phyloP scores from a whole-genome alignment of 2,797 vertebrate genomes.

The Acestrorhynchus altus region DNA sequence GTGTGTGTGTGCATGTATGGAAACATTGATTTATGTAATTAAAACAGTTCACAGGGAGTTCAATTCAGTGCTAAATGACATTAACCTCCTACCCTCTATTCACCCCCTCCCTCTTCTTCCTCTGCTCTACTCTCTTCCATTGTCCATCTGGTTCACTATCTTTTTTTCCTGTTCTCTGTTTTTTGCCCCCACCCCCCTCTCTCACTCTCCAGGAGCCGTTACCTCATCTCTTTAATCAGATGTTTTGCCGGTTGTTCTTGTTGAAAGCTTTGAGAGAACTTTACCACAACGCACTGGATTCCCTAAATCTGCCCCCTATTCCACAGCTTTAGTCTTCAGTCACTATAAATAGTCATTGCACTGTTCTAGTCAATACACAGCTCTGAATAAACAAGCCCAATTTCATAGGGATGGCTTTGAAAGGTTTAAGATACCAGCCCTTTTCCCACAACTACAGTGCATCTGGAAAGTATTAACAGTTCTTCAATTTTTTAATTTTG shows the following conservation, averaged over 20 bases:
- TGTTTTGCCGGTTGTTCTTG: conserved; percentile 93
- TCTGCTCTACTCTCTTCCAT: neutral
- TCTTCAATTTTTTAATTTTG: no score
- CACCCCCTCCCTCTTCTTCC: conserved; percentile 6
- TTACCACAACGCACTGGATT: conserved; percentile 87
- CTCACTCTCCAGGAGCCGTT: conserved; percentile 82
- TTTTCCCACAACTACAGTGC: no score
- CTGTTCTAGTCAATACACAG: neutral
- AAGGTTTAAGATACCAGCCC: neutral
- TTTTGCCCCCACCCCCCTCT: no score
- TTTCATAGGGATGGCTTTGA: neutral
- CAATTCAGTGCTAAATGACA: conserved; percentile 15
- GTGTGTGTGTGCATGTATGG: no score
- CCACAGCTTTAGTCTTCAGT: conserved; percentile 83
- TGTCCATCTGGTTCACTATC: conserved; percentile 10
- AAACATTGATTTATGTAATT: conserved; percentile 41
- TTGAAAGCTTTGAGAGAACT: conserved; percentile 84
- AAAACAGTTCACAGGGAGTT: conserved; percentile 41
- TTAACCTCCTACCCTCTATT: conserved; percentile 38
- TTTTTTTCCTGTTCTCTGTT: neutral
- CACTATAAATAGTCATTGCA: neutral
- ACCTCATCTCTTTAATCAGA: conserved; percentile 94
- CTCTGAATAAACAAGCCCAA: conserved; percentile 12
- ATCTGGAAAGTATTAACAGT: no score
- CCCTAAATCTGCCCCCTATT: conserved; percentile 90